Base-by-base conservation (phyloP, 2,797 vertebrate genomes). In the Aulostomus chinensis region DNA sequence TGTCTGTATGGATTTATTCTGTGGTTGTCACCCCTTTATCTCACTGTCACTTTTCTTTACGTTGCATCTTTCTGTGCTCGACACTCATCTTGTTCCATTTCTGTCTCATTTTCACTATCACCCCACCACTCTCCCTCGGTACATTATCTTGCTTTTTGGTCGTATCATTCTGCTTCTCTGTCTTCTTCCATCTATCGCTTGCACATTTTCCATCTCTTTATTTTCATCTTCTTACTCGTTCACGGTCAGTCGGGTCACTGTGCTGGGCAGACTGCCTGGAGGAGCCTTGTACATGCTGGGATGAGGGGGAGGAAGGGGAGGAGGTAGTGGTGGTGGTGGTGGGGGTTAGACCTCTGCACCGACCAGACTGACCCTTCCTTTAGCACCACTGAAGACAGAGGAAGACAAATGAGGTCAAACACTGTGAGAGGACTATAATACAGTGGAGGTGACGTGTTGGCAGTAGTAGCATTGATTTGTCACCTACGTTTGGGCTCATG, bases 1-100 rank as follows among this genome's bases (percentile, higher is more conserved):
- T 81, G 63, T 86, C 75, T 73, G 59, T 62, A 32, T 45, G 25
- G 45, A 76, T 77, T 82, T 64, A 58, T 26, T 80, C 63, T 42
- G 29, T 33, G 18, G 49, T 31, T 56, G 61, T 72, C 64, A 73
- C 75, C 74, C 69, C 51, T 73, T 59, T 67, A 53, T 59, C 56
- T 37, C 34, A 45, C 22, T 58, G 45, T 76, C 60, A 54, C 64
- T 56, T 58, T 64, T n/a, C 55, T 20, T 60, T 25, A 15, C 41
- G n/a, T 62, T 43, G 34, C n/a, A 46, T n/a, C 10, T 15, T 9
- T 28, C 24, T 33, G 15, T 63, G 28, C 28, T 45, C 52, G 35
- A 32, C 40, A 20, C 50, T 64, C 55, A 38, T 68, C 48, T 59
- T 45, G 9, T 49, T 76, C 47, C 43, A 60, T 63, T 47, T 60